Base-by-base conservation (phyloP, 1,140 invertebrate species). In the Pinna nobilis region DNA sequence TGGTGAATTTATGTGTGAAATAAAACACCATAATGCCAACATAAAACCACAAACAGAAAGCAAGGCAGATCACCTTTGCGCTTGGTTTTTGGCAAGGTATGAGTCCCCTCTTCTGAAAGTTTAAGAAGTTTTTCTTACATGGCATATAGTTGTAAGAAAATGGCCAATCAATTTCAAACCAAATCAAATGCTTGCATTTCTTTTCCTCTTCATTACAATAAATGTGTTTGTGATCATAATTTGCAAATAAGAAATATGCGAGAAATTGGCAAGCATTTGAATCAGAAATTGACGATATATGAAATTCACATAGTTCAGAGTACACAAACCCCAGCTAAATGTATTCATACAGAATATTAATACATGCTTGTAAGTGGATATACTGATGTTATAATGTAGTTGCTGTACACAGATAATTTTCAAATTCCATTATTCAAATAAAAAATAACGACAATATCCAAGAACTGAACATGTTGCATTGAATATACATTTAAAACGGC, bases 31-130 rank as follows among this genome's bases (percentile, higher is more conserved):
- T 35, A 33, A 59, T 20, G 33, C 55, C 55, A 59, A 59, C 33
- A 18, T 33, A 15, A 47, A 35, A 5, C 11, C 20, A 6, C n/a
- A 59, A 20, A 33, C 13, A 35, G 28, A 35, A 59, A 59, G 35
- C 50, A 53, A 53, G 50, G 33, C 64, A 44, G 30, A 57, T 69
- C 66, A 69, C 66, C 66, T 69, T 55, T 57, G 23, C 39, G 35
- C 59, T 69, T 69, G 25, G 66, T 39, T 57, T 57, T 69, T 37
- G 66, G 66, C 23, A 69, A 55, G 37, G 66, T 69, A 37, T 63
- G 59, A 41, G 59, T 37, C 37, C 59, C 59, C 18, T 63, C 59
- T 28, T 63, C 59, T 13, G 59, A 59, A 18, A n/a, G n/a, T 33
- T 33, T n/a, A n/a, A n/a, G n/a, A n/a, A n/a, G n/a, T n/a, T n/a